These are phyloP conservation scores for zebrafish (Danio rerio) DNA, from an alignment of 2,113 vertebrate genomes.

Conservation along the genomic window DNA sequence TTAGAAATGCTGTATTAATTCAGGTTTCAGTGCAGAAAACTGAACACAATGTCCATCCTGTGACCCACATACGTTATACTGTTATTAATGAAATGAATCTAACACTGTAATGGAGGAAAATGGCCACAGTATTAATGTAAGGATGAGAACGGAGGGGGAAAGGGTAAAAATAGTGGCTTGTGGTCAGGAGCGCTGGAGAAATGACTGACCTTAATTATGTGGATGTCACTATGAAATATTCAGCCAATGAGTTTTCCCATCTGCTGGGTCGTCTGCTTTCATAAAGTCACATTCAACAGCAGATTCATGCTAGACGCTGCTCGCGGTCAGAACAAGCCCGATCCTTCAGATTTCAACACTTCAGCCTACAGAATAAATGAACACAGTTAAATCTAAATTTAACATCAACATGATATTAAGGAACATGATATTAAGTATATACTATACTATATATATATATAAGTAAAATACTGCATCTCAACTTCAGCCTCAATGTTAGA, in stretches of 20 bases:
- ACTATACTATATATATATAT: too few relatives aligned
- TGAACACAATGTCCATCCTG: not conserved
- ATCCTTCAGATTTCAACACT: not conserved
- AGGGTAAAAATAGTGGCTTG: conserved; percentile 4
- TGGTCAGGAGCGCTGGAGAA: conserved; percentile 24
- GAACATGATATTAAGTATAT: too few relatives aligned
- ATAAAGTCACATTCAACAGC: not conserved
- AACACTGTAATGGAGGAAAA: conserved; percentile 43
- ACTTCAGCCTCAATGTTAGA: not conserved
- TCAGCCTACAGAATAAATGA: not conserved
- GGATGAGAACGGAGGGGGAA: conserved; percentile 23
- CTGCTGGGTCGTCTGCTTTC: conserved; percentile 4
- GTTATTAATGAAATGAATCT: conserved; percentile 33
- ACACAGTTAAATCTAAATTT: not conserved
- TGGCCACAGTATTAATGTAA: conserved; percentile 24
- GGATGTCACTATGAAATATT: conserved; percentile 55
- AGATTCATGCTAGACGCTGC: not conserved
- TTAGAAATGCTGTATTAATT: not conserved
- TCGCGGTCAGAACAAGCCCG: not conserved
- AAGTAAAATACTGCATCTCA: not conserved
- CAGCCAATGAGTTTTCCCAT: conserved; percentile 26
- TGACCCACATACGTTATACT: conserved; percentile 20
- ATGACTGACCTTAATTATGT: conserved; percentile 52
- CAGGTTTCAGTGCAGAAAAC: not conserved
- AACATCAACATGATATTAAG: not conserved